phyloP scores from a whole-genome alignment of 2,113 vertebrate genomes.

The Tetraodon nigroviridis region DNA sequence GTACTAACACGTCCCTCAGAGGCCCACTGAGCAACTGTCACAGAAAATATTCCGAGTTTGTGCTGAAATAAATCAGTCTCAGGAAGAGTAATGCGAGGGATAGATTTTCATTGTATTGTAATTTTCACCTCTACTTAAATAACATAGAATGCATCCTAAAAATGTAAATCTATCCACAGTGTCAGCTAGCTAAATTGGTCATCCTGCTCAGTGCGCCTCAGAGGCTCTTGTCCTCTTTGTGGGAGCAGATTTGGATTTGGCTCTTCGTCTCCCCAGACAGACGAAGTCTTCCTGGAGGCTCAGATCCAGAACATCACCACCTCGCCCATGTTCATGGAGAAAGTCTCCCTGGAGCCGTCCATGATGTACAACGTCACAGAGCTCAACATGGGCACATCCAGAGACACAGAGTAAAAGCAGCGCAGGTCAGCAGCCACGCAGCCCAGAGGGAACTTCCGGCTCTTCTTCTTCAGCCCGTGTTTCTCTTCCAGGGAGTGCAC shows the following conservation, averaged over 20 bases:
- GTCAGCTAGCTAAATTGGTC: not conserved
- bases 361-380: conserved; percentile 97
- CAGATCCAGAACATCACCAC: conserved; percentile 99
- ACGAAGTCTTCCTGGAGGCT: conserved; percentile 97
- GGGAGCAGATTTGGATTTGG: conserved; percentile 8
- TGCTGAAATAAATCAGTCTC: not conserved
- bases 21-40: conserved; percentile 53
- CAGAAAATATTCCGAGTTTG: not conserved
- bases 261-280: conserved; percentile 77
- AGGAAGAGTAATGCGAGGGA: not conserved
- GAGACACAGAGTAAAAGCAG: conserved; percentile 78
- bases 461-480: not conserved
- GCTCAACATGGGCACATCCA: conserved; percentile 79
- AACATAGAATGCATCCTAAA: not conserved
- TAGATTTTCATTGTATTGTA: conserved; percentile 9
- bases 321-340: conserved; percentile 99
- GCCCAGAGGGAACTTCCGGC: no score
- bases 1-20: conserved; percentile 57
- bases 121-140: not conserved
- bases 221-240: not conserved
- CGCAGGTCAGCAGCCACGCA: not conserved
- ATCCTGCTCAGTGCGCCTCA: conserved; percentile 54
- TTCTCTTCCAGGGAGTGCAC: conserved; percentile 81
- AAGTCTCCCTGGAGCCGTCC: conserved; percentile 94
- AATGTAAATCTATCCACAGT: conserved; percentile 13